Evolutionary conservation across 2,888 invertebrate genomes (phyloP), one percentile per base, ranked within the genome.

Genomic region (Trissoscelio sp.): DNA sequence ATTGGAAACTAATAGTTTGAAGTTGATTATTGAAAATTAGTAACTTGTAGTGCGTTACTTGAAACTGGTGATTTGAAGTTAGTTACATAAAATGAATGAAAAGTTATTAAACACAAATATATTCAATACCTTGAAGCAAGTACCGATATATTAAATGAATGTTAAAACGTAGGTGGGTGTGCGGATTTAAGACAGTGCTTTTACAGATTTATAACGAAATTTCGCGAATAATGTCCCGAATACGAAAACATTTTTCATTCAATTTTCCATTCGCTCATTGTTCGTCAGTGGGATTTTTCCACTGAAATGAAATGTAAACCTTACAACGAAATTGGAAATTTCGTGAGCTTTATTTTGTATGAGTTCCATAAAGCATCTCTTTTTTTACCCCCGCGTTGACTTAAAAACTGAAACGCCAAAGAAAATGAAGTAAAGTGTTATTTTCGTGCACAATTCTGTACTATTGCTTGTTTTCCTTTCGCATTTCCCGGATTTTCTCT

Each of bases 401-500:
- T 55, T 44, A 31, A 69, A 55, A 69, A 55, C 44, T 69, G 31
- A 69, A 69, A 44, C n/a, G 55, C 42, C 31, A 70, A 70, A 20
- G 34, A 60, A 58, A 70, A 58, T 34, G 39, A 55, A 64, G 37
- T 34, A 34, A 31, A 74, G 64, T 44, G 42, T 46, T 55, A 74
- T 39, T 64, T 64, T 55, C 55, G 44, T 55, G 55, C 42, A 44
- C 44, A 46, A 55, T 64, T 46, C 74, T 34, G 46, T 57, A 46
- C 46, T 55, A 28, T 57, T 69, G 46, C 22, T 62, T 62, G 46
- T 69, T 69, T 69, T 48, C 69, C 28, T 67, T 55, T 14, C 69
- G 31, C 20, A 24, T 64, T 79, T 74, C 69, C 64, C 42, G 58
- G 42, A 57, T 75, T 75, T 60, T 46, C 69, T 51, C 75, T 79